phyloP scores from a whole-genome alignment of 2,888 invertebrate genomes.

The Formica aserva region DNA sequence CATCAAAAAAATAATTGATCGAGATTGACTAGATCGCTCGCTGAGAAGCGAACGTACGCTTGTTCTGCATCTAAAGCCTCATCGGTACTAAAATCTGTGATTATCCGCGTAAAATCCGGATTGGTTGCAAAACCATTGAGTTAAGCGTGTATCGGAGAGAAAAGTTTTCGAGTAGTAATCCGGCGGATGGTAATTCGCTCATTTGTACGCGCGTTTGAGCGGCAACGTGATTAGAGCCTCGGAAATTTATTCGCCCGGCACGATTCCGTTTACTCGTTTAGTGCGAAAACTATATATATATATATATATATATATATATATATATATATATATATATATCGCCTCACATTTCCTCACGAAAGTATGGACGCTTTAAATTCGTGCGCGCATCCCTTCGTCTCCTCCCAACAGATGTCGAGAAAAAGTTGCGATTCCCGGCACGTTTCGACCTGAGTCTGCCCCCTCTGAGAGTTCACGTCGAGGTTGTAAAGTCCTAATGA shows the following conservation, averaged over 20 bases:
- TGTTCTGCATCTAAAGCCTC: neutral
- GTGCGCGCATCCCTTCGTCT: slow-evolving; percentile 53
- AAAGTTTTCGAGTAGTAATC: slow-evolving; percentile 46
- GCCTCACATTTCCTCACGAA: slow-evolving; percentile 41
- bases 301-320: neutral
- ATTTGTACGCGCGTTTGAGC: slow-evolving; percentile 51
- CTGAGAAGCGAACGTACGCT: neutral
- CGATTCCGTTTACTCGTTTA: slow-evolving; percentile 52
- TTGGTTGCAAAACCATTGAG: slow-evolving; percentile 45
- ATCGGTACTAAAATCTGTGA: slow-evolving; percentile 16
- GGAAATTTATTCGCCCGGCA: slow-evolving; percentile 50
- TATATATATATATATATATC: neutral
- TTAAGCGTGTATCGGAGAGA: slow-evolving; percentile 41
- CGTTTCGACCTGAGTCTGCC: slow-evolving; percentile 74
- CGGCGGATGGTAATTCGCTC: slow-evolving; percentile 47
- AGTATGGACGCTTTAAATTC: slow-evolving; percentile 68
- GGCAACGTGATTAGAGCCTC: slow-evolving; percentile 49
- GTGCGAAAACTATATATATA: slow-evolving; percentile 3
- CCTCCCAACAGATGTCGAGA: slow-evolving; percentile 56
- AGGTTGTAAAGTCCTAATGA: slow-evolving; percentile 79
- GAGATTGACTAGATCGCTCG: neutral
- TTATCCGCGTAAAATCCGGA: slow-evolving; percentile 44
- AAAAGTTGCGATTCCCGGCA: slow-evolving; percentile 76
- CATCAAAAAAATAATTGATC: neutral
- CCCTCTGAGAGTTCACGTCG: slow-evolving; percentile 73